Evolutionary conservation across 1,140 invertebrate species (phyloP), one percentile per base, ranked within the genome.

Genomic region (Halotydeus destructor): DNA sequence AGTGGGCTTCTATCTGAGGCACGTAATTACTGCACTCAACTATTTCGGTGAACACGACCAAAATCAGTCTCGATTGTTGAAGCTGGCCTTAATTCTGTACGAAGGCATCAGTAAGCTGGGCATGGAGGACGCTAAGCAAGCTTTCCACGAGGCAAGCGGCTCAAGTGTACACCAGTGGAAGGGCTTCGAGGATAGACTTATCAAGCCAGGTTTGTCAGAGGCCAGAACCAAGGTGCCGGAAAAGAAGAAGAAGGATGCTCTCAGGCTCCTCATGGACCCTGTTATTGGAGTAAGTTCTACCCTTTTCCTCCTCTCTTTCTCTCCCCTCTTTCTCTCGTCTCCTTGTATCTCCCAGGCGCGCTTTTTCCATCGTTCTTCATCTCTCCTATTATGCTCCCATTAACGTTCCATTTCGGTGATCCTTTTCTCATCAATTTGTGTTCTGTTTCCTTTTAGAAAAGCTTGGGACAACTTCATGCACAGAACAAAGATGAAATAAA

Each of bases 11-110:
- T 19, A 32, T 3, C 23, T 41, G 16, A 23, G 33, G 14, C 22
- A 41, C 14, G 23, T 41, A 14, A 25, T 44, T 31, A 39, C 6
- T 16, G 24, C 21, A 2, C 23, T 44, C 4, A 11, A 19, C 27
- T 37, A 25, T 24, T 44, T 40, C 32, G 43, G 43, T 2, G 35
- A 44, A 27, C 34, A 44, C 19, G 43, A 44, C 28, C 35, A 39
- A 28, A 44, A 44, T 38, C 19, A 19, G 0, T 24, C 19, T 6
- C 21, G 16, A 25, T 38, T 24, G 6, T 28, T 44, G 11, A 14
- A 25, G 8, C 19, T 22, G 6, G n/a, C 21, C 11, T 14, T 40
- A 18, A 28, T 21, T 44, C 27, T n/a, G 16, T 41, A 41, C 26
- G 39, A 41, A 41, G 26, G 26, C 5, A 16, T 41, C 11, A 41